These are phyloP conservation scores for Spongilla lacustris DNA, from an alignment of 37 sponge, comb jelly and placozoan genomes.

Conservation along the genomic window DNA sequence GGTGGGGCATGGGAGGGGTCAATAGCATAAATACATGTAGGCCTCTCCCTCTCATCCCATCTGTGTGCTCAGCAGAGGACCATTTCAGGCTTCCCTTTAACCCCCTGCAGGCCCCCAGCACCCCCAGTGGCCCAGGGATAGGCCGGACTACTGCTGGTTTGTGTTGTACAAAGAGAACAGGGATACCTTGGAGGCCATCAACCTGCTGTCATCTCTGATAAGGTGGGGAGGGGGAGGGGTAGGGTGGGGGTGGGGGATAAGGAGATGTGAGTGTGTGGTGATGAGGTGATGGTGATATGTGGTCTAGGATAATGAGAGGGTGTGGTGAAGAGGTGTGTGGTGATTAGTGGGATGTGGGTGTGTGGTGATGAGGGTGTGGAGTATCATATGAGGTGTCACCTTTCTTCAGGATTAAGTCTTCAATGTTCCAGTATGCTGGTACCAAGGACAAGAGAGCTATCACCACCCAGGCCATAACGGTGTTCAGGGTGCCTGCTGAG, in stretches of 20 bases:
- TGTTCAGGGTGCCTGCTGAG: conserved; percentile 67
- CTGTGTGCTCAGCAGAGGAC: too few species aligned
- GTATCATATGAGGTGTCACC: neutral
- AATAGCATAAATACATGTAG: too few species aligned
- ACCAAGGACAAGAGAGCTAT: conserved; percentile 94
- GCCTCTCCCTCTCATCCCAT: too few species aligned
- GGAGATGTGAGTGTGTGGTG: too few species aligned
- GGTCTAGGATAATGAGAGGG: too few species aligned
- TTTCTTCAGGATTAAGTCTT: conserved; percentile 66
- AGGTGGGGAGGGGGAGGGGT: conserved; percentile 37
- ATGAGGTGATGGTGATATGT: too few species aligned
- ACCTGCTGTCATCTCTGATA: conserved; percentile 54
- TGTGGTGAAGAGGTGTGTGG: too few species aligned
- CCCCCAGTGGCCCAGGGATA: conserved; percentile 60
- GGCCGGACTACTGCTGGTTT: conserved; percentile 76
- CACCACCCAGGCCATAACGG: conserved; percentile 82
- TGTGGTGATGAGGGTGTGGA: conserved; percentile 2
- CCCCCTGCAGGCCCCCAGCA: neutral
- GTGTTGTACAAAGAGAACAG: conserved; percentile 92
- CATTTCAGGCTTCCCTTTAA: neutral
- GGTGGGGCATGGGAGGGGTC: too few species aligned
- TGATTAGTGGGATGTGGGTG: conserved; percentile 2
- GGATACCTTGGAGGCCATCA: conserved; percentile 85
- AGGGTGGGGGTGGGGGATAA: too few species aligned
- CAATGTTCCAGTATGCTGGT: conserved; percentile 80